Conservation (phyloP, 1,140 invertebrate species). For the Dendrolimus kikuchii region DNA sequence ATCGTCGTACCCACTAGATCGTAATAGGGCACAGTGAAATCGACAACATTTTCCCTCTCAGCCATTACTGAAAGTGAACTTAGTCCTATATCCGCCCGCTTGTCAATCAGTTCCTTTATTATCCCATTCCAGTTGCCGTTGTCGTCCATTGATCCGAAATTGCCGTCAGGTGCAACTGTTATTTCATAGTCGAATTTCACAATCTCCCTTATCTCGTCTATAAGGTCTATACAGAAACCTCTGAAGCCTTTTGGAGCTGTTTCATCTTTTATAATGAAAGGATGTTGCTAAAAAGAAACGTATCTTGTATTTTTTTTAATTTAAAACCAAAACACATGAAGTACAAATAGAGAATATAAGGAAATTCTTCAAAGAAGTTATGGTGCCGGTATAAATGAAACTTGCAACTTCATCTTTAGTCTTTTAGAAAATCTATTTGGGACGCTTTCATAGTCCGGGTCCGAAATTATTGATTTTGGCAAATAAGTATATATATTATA, state of each 20-base stretch:
- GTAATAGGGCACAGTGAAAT: constrained; percentile 96
- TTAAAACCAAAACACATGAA: too few species aligned
- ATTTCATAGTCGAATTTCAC: constrained; percentile 94
- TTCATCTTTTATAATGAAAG: constrained; percentile 87
- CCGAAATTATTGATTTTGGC: too few species aligned
- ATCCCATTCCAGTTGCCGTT: constrained; percentile 94
- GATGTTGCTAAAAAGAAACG: constrained; percentile 79
- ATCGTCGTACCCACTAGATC: constrained; percentile 96
- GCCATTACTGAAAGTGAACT: constrained; percentile 94
- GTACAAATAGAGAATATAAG: too few species aligned
- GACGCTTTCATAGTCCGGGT: too few species aligned
- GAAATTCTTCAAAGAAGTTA: too few species aligned
- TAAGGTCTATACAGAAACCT: constrained; percentile 95
- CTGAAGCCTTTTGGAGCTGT: constrained; percentile 79
- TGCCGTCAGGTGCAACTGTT: constrained; percentile 81
- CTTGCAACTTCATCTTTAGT: too few species aligned
- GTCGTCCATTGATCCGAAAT: constrained; percentile 89
- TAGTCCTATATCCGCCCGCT: constrained; percentile 92
- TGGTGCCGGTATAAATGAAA: too few species aligned
- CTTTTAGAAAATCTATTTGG: too few species aligned
- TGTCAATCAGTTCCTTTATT: constrained; percentile 91
- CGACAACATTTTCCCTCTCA: constrained; percentile 94
- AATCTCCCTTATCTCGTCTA: constrained; percentile 86
- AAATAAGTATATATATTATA: too few species aligned
- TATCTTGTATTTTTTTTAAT: background rate